A percentile compares a stretch with the other conserved stretches of the same genome.
Conservation (phyloP, 1,140 invertebrate species). For the Drosophila kepulauana region DNA sequence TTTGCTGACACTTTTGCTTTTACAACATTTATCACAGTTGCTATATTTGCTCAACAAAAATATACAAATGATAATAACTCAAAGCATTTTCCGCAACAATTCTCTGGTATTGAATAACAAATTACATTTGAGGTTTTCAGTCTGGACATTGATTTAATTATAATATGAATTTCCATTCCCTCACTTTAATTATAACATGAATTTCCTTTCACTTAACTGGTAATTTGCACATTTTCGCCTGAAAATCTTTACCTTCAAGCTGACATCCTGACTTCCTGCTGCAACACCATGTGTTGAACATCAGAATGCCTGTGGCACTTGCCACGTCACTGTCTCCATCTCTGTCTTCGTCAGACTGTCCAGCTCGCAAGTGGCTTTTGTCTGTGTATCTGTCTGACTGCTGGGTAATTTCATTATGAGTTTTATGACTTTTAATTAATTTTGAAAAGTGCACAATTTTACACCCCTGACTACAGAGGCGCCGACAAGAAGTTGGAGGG, state of each 20-base stretch:
- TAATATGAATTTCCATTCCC: conserved; percentile 45
- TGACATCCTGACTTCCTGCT: conserved; percentile 40
- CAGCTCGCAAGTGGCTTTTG: conserved; percentile 2
- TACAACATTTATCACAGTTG: conserved; percentile 23
- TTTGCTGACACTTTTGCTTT: conserved; percentile 13
- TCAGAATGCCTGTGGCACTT: conserved; percentile 1
- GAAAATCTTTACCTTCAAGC: conserved; percentile 9
- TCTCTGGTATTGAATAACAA: conserved; percentile 49
- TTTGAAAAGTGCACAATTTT: conserved; percentile 77
- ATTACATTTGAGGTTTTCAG: conserved; percentile 61
- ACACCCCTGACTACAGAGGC: conserved; percentile 34
- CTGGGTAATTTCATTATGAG: conserved; percentile 79
- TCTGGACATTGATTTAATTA: conserved; percentile 70
- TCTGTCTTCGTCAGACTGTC: conserved; percentile 4
- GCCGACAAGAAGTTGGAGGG: neutral
- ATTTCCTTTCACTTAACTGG: conserved; percentile 30
- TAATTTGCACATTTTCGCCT: conserved; percentile 15
- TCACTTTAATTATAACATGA: conserved; percentile 61
- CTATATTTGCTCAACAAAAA: conserved; percentile 63
- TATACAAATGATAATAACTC: conserved; percentile 9
- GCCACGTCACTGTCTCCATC: conserved; percentile 1
- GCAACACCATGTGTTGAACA: conserved; percentile 37
- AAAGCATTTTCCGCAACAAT: conserved; percentile 31
- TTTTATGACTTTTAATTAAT: conserved; percentile 82
- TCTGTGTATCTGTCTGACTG: conserved; percentile 25